These are phyloP conservation scores for Machimus atricapillus DNA, from an alignment of 2,888 invertebrate species.

Conservation along the genomic window DNA sequence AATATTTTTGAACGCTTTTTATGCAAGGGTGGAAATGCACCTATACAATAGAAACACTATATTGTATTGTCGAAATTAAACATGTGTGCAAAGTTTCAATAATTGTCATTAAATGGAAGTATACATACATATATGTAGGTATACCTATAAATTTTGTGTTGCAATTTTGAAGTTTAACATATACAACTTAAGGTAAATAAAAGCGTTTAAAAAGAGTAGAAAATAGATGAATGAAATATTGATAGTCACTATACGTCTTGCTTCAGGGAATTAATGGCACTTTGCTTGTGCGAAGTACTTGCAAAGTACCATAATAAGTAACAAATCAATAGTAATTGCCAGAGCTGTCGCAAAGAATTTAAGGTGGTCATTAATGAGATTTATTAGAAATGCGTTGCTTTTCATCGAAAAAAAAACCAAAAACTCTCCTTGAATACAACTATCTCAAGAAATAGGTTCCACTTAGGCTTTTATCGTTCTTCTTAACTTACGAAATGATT, in stretches of 20 bases:
- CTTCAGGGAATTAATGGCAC: background rate
- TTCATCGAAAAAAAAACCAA: background rate
- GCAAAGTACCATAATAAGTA: background rate
- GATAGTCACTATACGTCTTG: background rate
- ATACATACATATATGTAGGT: too few species aligned
- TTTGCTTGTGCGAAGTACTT: background rate
- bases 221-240: background rate
- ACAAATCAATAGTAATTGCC: constrained; percentile 1
- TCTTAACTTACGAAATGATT: background rate
- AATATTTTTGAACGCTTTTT: too few species aligned
- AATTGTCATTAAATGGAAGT: too few species aligned
- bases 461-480: background rate
- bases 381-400: background rate
- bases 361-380: constrained; percentile 4
- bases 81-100: too few species aligned
- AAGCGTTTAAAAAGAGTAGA: too few species aligned
- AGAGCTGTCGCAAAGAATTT: background rate
- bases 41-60: too few species aligned
- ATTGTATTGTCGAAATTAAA: too few species aligned
- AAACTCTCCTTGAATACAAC: background rate
- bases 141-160: too few species aligned
- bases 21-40: too few species aligned
- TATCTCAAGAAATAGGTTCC: background rate
- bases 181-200: too few species aligned
- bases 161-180: too few species aligned